These are phyloP conservation scores for Catajapyx aquilonaris DNA, from an alignment of 1,140 invertebrate species.

Conservation along the genomic window DNA sequence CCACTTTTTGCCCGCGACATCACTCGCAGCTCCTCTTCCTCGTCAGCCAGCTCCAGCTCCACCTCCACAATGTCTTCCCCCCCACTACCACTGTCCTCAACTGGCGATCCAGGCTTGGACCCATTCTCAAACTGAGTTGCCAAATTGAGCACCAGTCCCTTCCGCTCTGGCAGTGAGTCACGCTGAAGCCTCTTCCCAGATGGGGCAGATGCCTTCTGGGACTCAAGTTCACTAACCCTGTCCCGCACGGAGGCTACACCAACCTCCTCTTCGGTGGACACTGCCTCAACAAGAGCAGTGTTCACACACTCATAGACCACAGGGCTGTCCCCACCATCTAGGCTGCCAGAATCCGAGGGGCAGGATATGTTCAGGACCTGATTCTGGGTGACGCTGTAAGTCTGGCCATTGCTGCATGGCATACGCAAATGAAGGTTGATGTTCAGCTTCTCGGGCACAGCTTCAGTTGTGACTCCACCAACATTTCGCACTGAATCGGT, in stretches of 20 bases:
- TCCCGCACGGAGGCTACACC: slow-evolving; percentile 26
- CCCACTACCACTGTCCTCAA: slow-evolving; percentile 10
- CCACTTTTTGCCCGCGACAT: slow-evolving; percentile 4
- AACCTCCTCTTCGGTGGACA: slow-evolving; percentile 19
- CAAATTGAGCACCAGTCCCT: slow-evolving; percentile 39
- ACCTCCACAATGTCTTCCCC: slow-evolving; percentile 16
- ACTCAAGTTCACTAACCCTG: slow-evolving; percentile 41
- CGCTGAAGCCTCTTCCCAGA: background rate
- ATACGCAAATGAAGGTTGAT: slow-evolving; percentile 40
- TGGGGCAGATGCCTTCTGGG: slow-evolving; percentile 14
- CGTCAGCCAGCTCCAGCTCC: slow-evolving; percentile 13
- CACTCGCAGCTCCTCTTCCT: background rate
- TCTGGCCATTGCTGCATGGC: slow-evolving; percentile 59
- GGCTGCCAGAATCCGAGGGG: slow-evolving; percentile 15
- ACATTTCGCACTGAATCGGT: slow-evolving; percentile 6
- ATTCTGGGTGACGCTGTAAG: slow-evolving; percentile 73
- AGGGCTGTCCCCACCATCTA: slow-evolving; percentile 1
- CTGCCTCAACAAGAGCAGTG: background rate
- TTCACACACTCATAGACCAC: background rate
- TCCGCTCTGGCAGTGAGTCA: slow-evolving; percentile 20
- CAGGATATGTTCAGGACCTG: slow-evolving; percentile 53
- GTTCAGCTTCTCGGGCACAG: no score
- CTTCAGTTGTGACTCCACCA: background rate
- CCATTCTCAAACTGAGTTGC: slow-evolving; percentile 32
- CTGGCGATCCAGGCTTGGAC: slow-evolving; percentile 19